Conservation (phyloP, 2,888 invertebrate species). For the Strigamia maritima region DNA sequence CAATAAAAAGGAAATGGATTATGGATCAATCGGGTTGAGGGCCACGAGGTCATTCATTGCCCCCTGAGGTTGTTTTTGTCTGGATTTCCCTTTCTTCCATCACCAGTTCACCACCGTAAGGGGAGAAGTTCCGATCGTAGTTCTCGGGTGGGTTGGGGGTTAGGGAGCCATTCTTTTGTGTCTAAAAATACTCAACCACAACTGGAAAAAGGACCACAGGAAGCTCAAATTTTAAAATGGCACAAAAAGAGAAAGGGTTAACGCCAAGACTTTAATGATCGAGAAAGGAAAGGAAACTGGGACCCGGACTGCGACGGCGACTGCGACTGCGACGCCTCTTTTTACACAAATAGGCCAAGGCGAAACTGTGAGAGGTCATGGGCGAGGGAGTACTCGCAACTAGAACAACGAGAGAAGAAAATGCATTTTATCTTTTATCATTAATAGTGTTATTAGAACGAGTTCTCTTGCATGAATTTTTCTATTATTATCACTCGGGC, state of each 20-base stretch:
- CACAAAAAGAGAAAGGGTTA: constrained; percentile 10
- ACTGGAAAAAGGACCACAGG: constrained; percentile 5
- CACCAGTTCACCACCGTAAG: not conserved
- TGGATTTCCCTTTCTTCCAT: constrained; percentile 2
- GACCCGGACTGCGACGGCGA: not conserved
- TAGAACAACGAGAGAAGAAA: not conserved
- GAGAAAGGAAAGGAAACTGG: not conserved
- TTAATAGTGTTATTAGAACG: too few species aligned
- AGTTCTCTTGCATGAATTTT: too few species aligned
- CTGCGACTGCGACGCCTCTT: not conserved
- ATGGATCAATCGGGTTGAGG: constrained; percentile 1
- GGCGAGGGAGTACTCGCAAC: not conserved
- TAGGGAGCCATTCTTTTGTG: not conserved
- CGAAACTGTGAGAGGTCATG: not conserved
- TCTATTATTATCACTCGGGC: too few species aligned
- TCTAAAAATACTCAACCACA: constrained; percentile 10
- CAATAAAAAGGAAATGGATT: constrained; percentile 5
- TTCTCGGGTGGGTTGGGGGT: constrained; percentile 1
- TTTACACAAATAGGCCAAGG: not conserved
- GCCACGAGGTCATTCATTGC: constrained; percentile 10
- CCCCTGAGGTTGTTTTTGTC: constrained; percentile 15
- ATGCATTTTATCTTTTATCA: not conserved
- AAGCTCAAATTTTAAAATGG: not conserved
- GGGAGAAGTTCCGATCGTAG: constrained; percentile 1
- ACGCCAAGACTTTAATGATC: not conserved